Evolutionary conservation across 2,888 invertebrate genomes (phyloP).

Genomic region (Eulithis testata): DNA sequence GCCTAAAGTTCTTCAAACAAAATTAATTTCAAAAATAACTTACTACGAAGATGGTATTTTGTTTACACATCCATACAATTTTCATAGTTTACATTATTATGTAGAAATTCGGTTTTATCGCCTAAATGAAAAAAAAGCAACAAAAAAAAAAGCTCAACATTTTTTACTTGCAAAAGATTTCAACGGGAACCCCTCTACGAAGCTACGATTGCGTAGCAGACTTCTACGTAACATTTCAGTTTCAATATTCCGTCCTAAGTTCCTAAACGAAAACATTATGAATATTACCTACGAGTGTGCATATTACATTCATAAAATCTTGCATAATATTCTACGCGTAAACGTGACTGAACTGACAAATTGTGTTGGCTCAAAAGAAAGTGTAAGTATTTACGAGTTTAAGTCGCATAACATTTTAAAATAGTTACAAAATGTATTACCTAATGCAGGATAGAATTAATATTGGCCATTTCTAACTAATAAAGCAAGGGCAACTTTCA

Average conservation of each 20-base stretch:
- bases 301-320: too few relatives aligned
- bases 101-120: too few relatives aligned
- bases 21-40: too few relatives aligned
- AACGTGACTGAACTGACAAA: too few relatives aligned
- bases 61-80: too few relatives aligned
- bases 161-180: slow-evolving; percentile 8
- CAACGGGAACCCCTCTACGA: slow-evolving; percentile 21
- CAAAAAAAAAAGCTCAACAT: background rate
- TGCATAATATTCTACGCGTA: too few relatives aligned
- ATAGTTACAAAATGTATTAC: slow-evolving; percentile 1
- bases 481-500: slow-evolving; percentile 5
- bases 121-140: too few relatives aligned
- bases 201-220: slow-evolving; percentile 16
- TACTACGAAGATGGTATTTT: too few relatives aligned
- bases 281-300: too few relatives aligned
- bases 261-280: too few relatives aligned
- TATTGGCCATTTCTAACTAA: background rate
- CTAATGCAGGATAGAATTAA: background rate
- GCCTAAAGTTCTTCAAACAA: background rate
- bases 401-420: background rate
- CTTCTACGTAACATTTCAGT: background rate
- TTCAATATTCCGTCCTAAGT: too few relatives aligned
- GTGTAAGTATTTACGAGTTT: background rate
- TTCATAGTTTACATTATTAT: too few relatives aligned
- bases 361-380: background rate